These are phyloP conservation scores for Cossypha polioptera DNA, from an alignment of 2,797 vertebrate genomes.

Conservation along the genomic window DNA sequence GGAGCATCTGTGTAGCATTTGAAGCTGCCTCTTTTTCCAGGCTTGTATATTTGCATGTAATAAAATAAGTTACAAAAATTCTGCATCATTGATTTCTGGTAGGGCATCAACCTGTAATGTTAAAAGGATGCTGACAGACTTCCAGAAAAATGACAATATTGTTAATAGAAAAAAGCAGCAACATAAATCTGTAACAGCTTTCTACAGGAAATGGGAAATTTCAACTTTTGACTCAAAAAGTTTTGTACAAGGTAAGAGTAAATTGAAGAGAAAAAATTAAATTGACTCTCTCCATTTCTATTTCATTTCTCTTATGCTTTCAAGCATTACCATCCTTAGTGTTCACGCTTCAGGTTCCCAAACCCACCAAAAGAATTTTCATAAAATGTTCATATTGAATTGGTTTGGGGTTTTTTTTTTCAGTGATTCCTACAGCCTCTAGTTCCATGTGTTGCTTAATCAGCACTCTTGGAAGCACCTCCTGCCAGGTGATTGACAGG, in stretches of 20 bases:
- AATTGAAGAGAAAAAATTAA: background rate
- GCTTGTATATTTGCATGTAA: background rate
- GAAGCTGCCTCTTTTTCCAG: background rate
- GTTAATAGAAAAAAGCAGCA: background rate
- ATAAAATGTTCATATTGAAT: background rate
- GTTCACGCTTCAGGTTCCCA: background rate
- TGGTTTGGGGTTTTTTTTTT: background rate
- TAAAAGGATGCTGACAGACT: background rate
- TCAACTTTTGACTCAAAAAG: background rate
- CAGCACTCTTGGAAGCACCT: conserved; percentile 33
- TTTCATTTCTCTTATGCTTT: background rate
- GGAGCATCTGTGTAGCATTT: background rate
- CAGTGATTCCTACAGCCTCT: background rate
- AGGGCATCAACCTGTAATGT: background rate
- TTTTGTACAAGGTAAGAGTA: background rate
- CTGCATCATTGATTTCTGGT: conserved; percentile 6
- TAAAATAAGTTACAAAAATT: background rate
- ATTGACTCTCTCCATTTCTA: background rate
- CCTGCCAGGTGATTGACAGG: conserved; percentile 38
- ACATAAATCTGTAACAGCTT: background rate
- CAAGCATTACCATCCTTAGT: background rate
- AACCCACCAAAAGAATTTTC: background rate
- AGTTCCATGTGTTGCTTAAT: conserved; percentile 13
- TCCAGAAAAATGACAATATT: background rate
- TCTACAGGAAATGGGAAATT: background rate